A percentile compares a stretch with the other conserved stretches of the same genome.
phyloP scores from a whole-genome alignment of 1,140 invertebrate species.

The Trichonephila clavata region DNA sequence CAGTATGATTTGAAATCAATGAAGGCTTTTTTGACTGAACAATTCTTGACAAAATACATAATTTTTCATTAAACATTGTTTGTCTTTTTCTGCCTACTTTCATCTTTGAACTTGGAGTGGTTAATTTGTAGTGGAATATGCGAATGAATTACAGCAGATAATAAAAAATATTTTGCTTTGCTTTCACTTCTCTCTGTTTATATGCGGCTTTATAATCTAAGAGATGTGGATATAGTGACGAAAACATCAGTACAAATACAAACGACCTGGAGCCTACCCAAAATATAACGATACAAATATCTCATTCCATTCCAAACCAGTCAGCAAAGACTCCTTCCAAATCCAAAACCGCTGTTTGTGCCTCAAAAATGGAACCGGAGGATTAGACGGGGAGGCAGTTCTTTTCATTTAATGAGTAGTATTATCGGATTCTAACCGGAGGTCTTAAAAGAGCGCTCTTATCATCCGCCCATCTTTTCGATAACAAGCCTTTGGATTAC shows the following conservation, averaged over 20 bases:
- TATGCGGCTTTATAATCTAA: no score
- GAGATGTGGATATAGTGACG: no score
- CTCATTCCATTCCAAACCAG: background rate
- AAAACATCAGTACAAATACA: background rate
- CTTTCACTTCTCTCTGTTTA: no score
- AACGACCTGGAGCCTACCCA: background rate
- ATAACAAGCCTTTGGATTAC: constrained; percentile 27
- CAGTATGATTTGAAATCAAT: no score
- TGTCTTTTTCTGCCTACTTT: no score
- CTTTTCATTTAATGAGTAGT: background rate
- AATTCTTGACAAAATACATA: no score
- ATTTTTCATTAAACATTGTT: no score
- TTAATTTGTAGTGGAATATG: no score
- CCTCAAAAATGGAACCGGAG: background rate
- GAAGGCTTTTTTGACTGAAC: no score
- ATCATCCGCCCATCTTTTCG: background rate
- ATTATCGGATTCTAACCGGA: constrained; percentile 7
- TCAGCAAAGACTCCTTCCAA: background rate
- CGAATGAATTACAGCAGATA: no score
- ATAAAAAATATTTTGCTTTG: no score
- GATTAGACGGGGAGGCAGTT: background rate
- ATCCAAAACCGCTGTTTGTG: background rate
- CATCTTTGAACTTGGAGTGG: no score
- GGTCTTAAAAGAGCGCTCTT: background rate
- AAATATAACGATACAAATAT: background rate